Base-by-base conservation (phyloP, 2,888 invertebrate genomes). In the Melipona bicolor region DNA sequence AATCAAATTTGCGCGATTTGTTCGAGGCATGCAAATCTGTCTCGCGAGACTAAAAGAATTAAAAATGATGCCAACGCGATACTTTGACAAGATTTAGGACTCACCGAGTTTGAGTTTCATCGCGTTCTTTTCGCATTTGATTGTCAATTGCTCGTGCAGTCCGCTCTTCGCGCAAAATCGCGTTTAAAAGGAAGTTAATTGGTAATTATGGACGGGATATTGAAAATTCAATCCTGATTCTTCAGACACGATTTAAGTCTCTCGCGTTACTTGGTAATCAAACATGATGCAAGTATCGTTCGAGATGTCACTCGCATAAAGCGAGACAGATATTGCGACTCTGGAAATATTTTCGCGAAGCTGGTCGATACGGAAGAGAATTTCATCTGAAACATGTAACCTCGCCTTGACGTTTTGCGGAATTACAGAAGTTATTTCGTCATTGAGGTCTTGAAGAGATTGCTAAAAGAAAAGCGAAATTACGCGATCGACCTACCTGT, bases 401-500 rank as follows among this genome's bases (percentile, higher is more conserved):
- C 3, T 56, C 5, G 3, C 4, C 21, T 9, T 24, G 3, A 24
- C 5, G 36, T 36, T 36, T 36, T 5, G 36, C 36, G 36, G 5
- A 36, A 36, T 36, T 36, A 36, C 36, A 36, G 36, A 36, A 36
- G 4, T 6, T 32, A 27, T 61, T 50, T 49, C 50, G 9, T 1
- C 9, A 27, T 17, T 1, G n/a, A 15, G 6, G n/a, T 17, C 27
- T 17, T 15, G 27, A 32, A 2, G 50, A 32, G 15, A 65, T 49
- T 72, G 19, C 5, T 21, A 36, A 36, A 36, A 36, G 36, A 36
- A 5, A 27, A 21, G 13, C 67, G 1, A 4, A 17, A 50, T 68
- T 64, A 77, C 52, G 36, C 50, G 24, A 27, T 72, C 32, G 59
- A 77, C 87, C 49, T 88, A 94, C 94, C 88, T 70, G 89, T 79